Conservation (phyloP, 2,113 vertebrate genomes). For the Chionis minor region DNA sequence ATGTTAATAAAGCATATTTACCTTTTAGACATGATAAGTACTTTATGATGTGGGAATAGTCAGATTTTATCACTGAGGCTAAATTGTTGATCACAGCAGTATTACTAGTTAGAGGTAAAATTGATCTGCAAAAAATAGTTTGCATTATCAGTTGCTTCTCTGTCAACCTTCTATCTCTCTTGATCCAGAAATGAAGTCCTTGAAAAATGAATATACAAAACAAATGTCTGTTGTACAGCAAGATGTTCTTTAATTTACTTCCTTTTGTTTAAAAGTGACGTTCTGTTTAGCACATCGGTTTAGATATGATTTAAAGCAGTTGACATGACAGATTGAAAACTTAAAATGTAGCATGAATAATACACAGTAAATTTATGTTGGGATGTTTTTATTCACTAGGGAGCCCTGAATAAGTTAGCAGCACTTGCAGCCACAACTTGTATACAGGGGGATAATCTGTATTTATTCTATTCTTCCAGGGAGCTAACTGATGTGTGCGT, state of each 20-base stretch:
- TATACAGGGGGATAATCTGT: slow-evolving; percentile 44
- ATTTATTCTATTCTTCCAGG: slow-evolving; percentile 28
- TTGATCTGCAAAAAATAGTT: background rate
- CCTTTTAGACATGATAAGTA: background rate
- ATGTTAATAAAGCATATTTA: background rate
- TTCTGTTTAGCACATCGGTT: slow-evolving; percentile 42
- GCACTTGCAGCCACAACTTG: slow-evolving; percentile 50
- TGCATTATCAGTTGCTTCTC: slow-evolving; percentile 19
- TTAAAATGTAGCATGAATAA: slow-evolving; percentile 66
- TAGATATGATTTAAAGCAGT: slow-evolving; percentile 54
- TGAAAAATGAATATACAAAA: slow-evolving; percentile 47
- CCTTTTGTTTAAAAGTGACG: slow-evolving; percentile 52
- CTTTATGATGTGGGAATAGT: background rate
- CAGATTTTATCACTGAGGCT: background rate
- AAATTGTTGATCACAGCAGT: background rate
- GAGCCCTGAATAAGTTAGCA: slow-evolving; percentile 41
- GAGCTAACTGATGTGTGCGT: background rate
- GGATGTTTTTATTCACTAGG: slow-evolving; percentile 61
- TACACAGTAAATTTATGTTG: slow-evolving; percentile 68
- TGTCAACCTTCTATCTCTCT: slow-evolving; percentile 25
- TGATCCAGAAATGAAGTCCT: slow-evolving; percentile 17
- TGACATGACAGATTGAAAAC: slow-evolving; percentile 65
- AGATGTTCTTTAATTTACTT: slow-evolving; percentile 64
- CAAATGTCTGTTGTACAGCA: slow-evolving; percentile 43
- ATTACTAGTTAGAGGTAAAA: slow-evolving; percentile 28